Percentiles rank a stretch among this genome's conserved stretches.
Conservation (phyloP, 1,140 invertebrate genomes). For the Agraylea sexmaculata region DNA sequence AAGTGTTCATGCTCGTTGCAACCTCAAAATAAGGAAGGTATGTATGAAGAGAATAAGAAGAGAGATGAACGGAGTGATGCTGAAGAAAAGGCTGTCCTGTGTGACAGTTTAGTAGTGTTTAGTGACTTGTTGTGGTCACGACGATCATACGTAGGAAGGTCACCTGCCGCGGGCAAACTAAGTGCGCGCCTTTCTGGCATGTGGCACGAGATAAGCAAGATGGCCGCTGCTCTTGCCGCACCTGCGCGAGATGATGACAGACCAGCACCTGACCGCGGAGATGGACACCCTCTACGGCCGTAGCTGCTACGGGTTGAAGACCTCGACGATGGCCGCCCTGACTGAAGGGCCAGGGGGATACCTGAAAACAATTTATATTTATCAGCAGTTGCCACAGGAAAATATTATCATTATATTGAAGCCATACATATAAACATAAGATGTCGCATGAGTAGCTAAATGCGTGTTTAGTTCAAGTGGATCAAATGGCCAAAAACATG, state of each 20-base stretch:
- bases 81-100: too few species aligned
- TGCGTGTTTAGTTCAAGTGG: too few species aligned
- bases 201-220: constrained; percentile 82
- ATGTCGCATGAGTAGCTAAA: too few species aligned
- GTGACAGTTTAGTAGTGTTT: too few species aligned
- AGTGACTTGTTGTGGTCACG: too few species aligned
- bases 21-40: too few species aligned
- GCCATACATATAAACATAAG: too few species aligned
- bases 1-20: too few species aligned
- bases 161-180: constrained; percentile 41
- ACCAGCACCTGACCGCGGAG: constrained; percentile 49
- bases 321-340: constrained; percentile 51
- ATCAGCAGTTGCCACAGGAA: not conserved
- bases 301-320: constrained; percentile 55
- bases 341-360: constrained; percentile 49
- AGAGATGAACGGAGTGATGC: too few species aligned
- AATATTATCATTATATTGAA: not conserved
- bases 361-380: constrained; percentile 38
- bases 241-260: constrained; percentile 70
- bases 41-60: too few species aligned
- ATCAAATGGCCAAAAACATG: too few species aligned
- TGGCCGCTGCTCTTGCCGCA: constrained; percentile 77
- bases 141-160: constrained; percentile 37
- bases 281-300: constrained; percentile 45
- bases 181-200: constrained; percentile 44